Evolutionary conservation across 2,113 vertebrate genomes (phyloP).

Genomic region (Struthidea cinerea): DNA sequence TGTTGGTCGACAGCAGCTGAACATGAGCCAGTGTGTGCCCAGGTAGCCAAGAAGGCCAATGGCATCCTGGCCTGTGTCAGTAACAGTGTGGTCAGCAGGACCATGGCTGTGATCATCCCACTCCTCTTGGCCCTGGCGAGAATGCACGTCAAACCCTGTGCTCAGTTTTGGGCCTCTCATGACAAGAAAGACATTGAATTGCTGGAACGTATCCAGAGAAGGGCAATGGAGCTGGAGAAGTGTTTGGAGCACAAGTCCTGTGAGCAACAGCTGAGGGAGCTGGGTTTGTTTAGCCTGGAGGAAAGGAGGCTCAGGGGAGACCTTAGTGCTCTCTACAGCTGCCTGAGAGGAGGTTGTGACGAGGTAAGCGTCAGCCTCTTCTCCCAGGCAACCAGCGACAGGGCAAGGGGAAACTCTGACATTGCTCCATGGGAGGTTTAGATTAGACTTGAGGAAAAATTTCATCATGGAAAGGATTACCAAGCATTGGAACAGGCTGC

Average conservation of each 20-base stretch:
- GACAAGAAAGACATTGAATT: not conserved
- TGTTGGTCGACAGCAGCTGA: not conserved
- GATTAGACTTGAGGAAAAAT: not conserved
- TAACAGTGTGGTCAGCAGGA: not conserved
- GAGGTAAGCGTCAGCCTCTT: not conserved
- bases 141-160: rapidly evolving
- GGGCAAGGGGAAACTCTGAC: not conserved
- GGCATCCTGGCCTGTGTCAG: not conserved
- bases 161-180: not conserved
- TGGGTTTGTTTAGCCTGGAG: not conserved
- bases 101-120: no score
- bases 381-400: not conserved
- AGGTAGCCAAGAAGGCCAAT: not conserved
- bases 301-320: not conserved
- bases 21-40: not conserved
- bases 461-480: not conserved
- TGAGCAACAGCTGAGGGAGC: not conserved
- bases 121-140: not conserved
- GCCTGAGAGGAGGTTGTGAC: not conserved
- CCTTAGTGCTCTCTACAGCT: not conserved
- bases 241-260: not conserved
- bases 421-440: not conserved
- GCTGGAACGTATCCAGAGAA: not conserved
- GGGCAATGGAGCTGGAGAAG: not conserved
- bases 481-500: not conserved